Base-by-base conservation (phyloP, 1,140 invertebrate species). In the Aphis gossypii region DNA sequence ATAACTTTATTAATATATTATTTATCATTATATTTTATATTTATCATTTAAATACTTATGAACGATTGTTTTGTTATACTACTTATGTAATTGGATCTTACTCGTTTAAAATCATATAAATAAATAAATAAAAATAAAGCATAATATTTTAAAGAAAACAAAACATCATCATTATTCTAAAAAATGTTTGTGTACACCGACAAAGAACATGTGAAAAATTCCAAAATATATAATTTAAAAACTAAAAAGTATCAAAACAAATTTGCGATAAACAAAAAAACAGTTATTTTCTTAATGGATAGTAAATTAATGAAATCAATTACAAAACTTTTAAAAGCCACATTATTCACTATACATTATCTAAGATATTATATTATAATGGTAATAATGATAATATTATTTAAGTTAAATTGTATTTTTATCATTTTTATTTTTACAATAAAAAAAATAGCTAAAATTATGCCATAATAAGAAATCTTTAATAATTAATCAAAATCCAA, bases 391-490 rank as follows among this genome's bases (percentile, higher is more conserved):
- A n/a, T n/a, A 68, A 68, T n/a, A n/a, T 4, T 14, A n/a, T n/a
- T 9, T 30, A 30, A 11, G n/a, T n/a, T 11, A n/a, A n/a, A 68
- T n/a, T 68, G 0, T 68, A 68, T 68, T 68, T 4, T 18, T 5
- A 68, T 7, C 30, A n/a, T 3, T 18, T n/a, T 5, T n/a, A 68
- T 1, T 68, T 35, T n/a, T 6, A n/a, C 1, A 54, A 54, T 21
- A 5, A 23, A n/a, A 68, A 76, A 76, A n/a, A 1, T 5, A 14
- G 30, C 2, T 76, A 68, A 14, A 5, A 76, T 3, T 76, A n/a
- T 0, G 3, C 18, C n/a, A n/a, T 5, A n/a, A 76, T 1, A 18
- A 76, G 0, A n/a, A 76, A 0, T n/a, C n/a, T 9, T 18, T 18
- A 60, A n/a, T n/a, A 60, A 68, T 68, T 76, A n/a, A n/a, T n/a